These are phyloP conservation scores for Macrophya alboannulata DNA, from an alignment of 2,888 invertebrate species.

Conservation along the genomic window DNA sequence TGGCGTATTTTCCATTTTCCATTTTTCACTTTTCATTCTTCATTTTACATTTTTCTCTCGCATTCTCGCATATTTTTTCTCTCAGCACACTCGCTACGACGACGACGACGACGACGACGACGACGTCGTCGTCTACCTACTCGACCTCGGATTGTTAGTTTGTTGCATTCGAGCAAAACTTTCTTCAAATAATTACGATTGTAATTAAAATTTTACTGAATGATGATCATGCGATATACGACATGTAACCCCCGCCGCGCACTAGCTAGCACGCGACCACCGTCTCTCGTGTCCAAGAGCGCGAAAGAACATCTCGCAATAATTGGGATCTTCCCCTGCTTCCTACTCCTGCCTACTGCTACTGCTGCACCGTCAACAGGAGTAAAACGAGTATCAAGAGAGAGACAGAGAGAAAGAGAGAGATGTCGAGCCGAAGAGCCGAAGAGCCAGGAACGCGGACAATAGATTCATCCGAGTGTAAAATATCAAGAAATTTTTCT, in stretches of 20 bases:
- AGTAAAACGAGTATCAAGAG: not conserved
- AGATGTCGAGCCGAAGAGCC: not conserved
- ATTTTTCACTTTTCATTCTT: slow-evolving; percentile 30
- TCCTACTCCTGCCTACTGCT: slow-evolving; percentile 58
- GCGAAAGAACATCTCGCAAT: slow-evolving; percentile 62
- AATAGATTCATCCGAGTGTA: slow-evolving; percentile 78
- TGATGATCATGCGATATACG: slow-evolving; percentile 57
- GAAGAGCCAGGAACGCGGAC: slow-evolving; percentile 66
- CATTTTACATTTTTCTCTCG: slow-evolving; percentile 7
- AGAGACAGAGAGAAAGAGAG: not conserved
- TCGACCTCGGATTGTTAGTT: slow-evolving; percentile 70
- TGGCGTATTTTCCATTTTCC: not conserved
- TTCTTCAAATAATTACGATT: slow-evolving; percentile 75
- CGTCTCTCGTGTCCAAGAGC: slow-evolving; percentile 48
- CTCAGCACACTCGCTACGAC: no score
- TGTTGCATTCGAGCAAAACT: slow-evolving; percentile 70
- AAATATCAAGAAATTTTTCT: slow-evolving; percentile 75
- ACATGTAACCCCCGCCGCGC: not conserved
- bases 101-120: not conserved
- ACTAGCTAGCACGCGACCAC: not conserved
- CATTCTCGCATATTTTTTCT: not conserved
- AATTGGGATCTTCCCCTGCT: slow-evolving; percentile 78
- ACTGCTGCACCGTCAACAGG: not conserved
- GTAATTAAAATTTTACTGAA: slow-evolving; percentile 77
- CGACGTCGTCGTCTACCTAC: slow-evolving; percentile 53